Evolutionary conservation across 2,797 vertebrate species (phyloP).

Genomic region (Coranthus polyacanthus): DNA sequence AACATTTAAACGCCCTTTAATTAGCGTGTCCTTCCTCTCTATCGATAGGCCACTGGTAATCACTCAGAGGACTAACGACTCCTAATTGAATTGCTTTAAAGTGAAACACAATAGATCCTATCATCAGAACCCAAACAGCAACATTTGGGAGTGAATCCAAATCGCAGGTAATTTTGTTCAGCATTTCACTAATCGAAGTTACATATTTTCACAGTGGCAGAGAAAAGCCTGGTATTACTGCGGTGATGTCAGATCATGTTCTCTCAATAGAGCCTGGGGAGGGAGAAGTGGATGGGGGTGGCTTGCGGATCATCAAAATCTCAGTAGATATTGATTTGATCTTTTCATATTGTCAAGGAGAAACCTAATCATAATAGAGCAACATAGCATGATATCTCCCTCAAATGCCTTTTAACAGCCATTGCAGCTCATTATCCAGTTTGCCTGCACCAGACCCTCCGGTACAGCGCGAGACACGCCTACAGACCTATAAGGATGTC

Average conservation of each 20-base stretch:
- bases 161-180: conserved; percentile 63
- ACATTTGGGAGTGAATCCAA: conserved; percentile 73
- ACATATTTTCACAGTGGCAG: conserved; percentile 66
- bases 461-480: conserved; percentile 40
- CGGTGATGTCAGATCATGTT: conserved; percentile 72
- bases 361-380: conserved; percentile 83
- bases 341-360: conserved; percentile 85
- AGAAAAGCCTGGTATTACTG: conserved; percentile 49
- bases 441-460: conserved; percentile 48
- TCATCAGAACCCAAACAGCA: conserved; percentile 79
- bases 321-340: conserved; percentile 85
- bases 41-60: conserved; percentile 86
- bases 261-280: conserved; percentile 68
- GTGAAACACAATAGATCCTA: conserved; percentile 80
- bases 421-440: conserved; percentile 74
- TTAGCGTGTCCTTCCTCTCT: conserved; percentile 85
- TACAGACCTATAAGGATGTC: conserved; percentile 55
- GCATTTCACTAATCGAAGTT: conserved; percentile 67
- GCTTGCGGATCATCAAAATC: conserved; percentile 81
- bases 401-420: conserved; percentile 75
- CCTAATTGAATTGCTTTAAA: conserved; percentile 88
- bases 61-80: conserved; percentile 87
- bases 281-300: conserved; percentile 47
- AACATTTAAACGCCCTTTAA: conserved; percentile 89
- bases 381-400: conserved; percentile 79